Percentiles rank a stretch among this genome's conserved stretches.
These are phyloP conservation scores for Oncorhynchus nerka DNA, from an alignment of 2,113 vertebrate genomes.

Conservation along the genomic window DNA sequence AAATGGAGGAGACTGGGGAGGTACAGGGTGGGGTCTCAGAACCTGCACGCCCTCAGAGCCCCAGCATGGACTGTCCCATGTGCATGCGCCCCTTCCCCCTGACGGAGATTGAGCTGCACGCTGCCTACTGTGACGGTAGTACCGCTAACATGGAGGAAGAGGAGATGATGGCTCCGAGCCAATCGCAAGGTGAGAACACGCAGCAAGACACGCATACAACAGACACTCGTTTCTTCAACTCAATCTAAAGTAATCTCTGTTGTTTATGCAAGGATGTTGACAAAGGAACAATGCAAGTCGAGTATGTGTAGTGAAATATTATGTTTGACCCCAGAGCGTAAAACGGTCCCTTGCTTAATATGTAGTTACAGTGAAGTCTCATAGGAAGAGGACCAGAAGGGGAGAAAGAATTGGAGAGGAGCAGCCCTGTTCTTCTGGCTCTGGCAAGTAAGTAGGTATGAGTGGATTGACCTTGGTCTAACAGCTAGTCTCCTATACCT, in stretches of 20 bases:
- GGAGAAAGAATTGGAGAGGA: slow-evolving; percentile 23
- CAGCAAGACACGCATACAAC: too few species aligned
- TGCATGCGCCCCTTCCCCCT: slow-evolving; percentile 79
- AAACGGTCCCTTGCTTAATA: too few species aligned
- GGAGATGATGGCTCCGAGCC: background rate
- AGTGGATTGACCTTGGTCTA: background rate
- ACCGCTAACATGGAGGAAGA: slow-evolving; percentile 3
- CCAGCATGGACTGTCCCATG: slow-evolving; percentile 79
- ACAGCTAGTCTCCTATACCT: too few species aligned
- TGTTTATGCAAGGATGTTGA: too few species aligned
- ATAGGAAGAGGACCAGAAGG: slow-evolving; percentile 62
- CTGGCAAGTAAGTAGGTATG: slow-evolving; percentile 75
- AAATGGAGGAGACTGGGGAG: background rate
- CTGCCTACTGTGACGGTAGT: slow-evolving; percentile 84
- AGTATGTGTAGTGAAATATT: too few species aligned
- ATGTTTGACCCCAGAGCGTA: too few species aligned
- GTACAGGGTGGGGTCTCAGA: background rate
- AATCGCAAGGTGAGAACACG: background rate
- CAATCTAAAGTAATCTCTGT: too few species aligned
- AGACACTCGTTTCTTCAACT: too few species aligned
- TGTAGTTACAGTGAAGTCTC: slow-evolving; percentile 63
- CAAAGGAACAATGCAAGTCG: too few species aligned
- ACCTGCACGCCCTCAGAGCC: background rate
- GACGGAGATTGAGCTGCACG: slow-evolving; percentile 81
- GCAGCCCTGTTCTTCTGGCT: background rate